These are phyloP conservation scores for Ginglymostoma cirratum DNA, from an alignment of 2,113 vertebrate genomes.

Conservation along the genomic window DNA sequence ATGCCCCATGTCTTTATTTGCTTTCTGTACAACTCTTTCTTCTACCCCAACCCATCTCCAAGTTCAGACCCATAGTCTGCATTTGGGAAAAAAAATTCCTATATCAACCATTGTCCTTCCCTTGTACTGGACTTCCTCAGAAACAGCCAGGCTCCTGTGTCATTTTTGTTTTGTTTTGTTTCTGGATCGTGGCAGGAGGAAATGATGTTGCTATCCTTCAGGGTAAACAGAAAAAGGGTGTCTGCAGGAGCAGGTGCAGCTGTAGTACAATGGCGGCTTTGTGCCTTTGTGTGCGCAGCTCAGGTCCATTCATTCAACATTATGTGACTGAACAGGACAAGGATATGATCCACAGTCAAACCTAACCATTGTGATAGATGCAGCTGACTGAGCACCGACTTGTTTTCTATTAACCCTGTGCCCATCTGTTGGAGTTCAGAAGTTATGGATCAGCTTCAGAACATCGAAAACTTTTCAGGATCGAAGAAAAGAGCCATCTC, in stretches of 20 bases:
- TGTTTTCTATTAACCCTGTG: slow-evolving; percentile 12
- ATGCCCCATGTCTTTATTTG: neutral
- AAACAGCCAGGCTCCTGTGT: slow-evolving; percentile 18
- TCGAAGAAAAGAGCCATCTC: neutral
- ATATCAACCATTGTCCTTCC: neutral
- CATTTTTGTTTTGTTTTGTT: slow-evolving; percentile 2
- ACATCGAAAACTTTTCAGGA: neutral
- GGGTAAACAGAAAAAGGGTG: neutral
- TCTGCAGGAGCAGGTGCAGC: slow-evolving; percentile 11
- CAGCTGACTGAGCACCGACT: slow-evolving; percentile 22
- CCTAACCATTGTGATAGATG: neutral
- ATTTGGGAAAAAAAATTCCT: neutral
- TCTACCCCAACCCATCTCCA: neutral
- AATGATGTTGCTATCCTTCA: neutral
- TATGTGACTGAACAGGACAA: slow-evolving; percentile 13
- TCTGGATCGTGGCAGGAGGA: neutral
- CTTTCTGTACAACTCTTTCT: neutral
- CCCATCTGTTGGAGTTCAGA: slow-evolving; percentile 2
- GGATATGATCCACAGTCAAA: slow-evolving; percentile 14
- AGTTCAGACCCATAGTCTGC: neutral
- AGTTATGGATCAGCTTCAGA: slow-evolving; percentile 1
- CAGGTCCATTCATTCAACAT: slow-evolving; percentile 22
- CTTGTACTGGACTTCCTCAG: neutral
- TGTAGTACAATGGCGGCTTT: neutral
- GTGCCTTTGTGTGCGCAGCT: neutral